Conservation (phyloP, 2,888 invertebrate genomes). For the Gortyna flavago region DNA sequence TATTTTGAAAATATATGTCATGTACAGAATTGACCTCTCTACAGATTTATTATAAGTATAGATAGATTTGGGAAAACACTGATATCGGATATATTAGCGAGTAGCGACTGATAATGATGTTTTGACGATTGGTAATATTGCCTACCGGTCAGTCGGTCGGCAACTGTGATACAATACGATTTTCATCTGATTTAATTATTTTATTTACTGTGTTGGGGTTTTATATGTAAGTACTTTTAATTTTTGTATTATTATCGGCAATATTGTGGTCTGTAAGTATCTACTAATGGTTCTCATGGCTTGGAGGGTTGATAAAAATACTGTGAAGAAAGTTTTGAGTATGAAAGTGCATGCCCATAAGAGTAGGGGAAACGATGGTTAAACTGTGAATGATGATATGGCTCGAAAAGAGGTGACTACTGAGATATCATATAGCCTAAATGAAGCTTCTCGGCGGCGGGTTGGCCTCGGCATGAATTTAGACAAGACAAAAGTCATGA, state of each 20-base stretch:
- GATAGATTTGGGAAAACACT: conserved; percentile 47
- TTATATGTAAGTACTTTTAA: conserved; percentile 33
- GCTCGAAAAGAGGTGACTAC: not conserved
- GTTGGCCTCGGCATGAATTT: no score
- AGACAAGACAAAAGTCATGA: no score
- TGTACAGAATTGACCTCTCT: no score
- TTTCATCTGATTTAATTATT: not conserved
- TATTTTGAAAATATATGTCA: no score
- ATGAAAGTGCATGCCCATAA: not conserved
- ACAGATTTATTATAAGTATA: no score
- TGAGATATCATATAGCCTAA: not conserved
- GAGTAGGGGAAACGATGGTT: not conserved
- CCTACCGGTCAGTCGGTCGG: conserved; percentile 21
- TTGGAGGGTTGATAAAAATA: not conserved
- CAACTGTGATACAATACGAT: conserved; percentile 2
- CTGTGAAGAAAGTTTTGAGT: not conserved
- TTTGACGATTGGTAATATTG: conserved; percentile 11
- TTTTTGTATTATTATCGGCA: not conserved
- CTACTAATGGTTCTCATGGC: not conserved
- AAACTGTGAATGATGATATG: not conserved
- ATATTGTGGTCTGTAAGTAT: not conserved
- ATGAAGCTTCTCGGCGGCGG: no score
- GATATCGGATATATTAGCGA: conserved; percentile 29
- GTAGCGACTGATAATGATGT: conserved; percentile 39
- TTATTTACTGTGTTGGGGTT: conserved; percentile 8